Base-by-base conservation (phyloP, 2,797 vertebrate species). In the Karalla daura region DNA sequence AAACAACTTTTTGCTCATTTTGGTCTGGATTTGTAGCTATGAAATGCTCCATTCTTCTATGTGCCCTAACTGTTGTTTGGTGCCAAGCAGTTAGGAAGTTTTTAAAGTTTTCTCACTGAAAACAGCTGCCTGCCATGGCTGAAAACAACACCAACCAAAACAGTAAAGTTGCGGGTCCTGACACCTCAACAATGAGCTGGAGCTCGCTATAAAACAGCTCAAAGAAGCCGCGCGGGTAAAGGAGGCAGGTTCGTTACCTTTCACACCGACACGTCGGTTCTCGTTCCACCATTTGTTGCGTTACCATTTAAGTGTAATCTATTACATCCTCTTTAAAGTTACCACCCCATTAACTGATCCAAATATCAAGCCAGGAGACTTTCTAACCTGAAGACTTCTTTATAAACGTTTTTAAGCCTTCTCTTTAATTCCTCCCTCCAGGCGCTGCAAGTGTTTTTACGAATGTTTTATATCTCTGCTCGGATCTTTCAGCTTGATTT, bases 401-500 rank as follows among this genome's bases (percentile, higher is more conserved):
- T 20, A 1, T 10, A n/a, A 17, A 39, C n/a, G n/a, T n/a, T n/a
- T n/a, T n/a, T n/a, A n/a, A n/a, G n/a, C n/a, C n/a, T n/a, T n/a
- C n/a, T n/a, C n/a, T n/a, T n/a, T n/a, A n/a, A n/a, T n/a, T n/a
- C n/a, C n/a, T n/a, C n/a, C n/a, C n/a, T n/a, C n/a, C n/a, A n/a
- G n/a, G n/a, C n/a, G n/a, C n/a, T n/a, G n/a, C n/a, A n/a, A n/a
- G n/a, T n/a, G n/a, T n/a, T n/a, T n/a, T n/a, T n/a, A n/a, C n/a
- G n/a, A n/a, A n/a, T n/a, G n/a, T n/a, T n/a, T n/a, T n/a, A n/a
- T n/a, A n/a, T n/a, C n/a, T n/a, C 61, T 23, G 13, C 49, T 74
- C 41, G 55, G 65, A 63, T 27, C 24, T 21, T 66, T 54, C 4
- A 44, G 39, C 7, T 52, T 36, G 13, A 62, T 58, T 52, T 9